phyloP scores from a whole-genome alignment of 2,797 vertebrate species.

The Paramormyrops hopkinsi region DNA sequence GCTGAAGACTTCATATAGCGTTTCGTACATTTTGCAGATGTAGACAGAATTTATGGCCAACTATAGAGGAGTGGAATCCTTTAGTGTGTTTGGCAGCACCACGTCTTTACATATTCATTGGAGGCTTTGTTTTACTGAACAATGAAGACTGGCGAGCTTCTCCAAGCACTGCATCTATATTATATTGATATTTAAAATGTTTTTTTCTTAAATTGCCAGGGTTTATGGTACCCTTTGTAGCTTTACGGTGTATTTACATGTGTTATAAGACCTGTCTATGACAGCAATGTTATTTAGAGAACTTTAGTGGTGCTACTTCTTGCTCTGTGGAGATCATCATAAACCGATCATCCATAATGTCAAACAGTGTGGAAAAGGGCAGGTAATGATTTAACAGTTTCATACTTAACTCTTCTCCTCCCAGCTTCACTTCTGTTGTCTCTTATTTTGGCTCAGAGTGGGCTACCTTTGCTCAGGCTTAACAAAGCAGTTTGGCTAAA shows the following conservation, averaged over 20 bases:
- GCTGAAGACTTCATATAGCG: neutral
- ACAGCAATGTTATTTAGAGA: neutral
- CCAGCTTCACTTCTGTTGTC: neutral
- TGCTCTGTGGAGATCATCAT: constrained; percentile 10
- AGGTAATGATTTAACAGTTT: constrained; percentile 5
- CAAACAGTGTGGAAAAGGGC: constrained; percentile 6
- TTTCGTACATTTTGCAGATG: constrained; percentile 5
- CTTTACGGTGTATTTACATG: constrained; percentile 32
- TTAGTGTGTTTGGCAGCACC: constrained; percentile 35
- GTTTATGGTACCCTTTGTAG: constrained; percentile 23
- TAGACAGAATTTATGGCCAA: neutral
- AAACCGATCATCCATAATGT: constrained; percentile 18
- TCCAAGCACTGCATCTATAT: constrained; percentile 18
- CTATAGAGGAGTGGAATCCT: neutral
- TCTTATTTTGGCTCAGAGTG: neutral
- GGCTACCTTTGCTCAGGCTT: neutral
- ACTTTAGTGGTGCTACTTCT: neutral
- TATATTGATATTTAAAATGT: constrained; percentile 20
- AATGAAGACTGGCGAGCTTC: neutral
- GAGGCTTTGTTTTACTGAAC: constrained; percentile 25
- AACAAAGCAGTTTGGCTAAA: neutral
- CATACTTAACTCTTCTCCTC: neutral
- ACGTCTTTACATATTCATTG: constrained; percentile 33
- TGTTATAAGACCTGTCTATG: constrained; percentile 3
- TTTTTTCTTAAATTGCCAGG: neutral